A percentile compares a stretch with the other conserved stretches of the same genome.
These are phyloP conservation scores for Channallabes apus DNA, from an alignment of 2,797 vertebrate genomes.

Conservation along the genomic window DNA sequence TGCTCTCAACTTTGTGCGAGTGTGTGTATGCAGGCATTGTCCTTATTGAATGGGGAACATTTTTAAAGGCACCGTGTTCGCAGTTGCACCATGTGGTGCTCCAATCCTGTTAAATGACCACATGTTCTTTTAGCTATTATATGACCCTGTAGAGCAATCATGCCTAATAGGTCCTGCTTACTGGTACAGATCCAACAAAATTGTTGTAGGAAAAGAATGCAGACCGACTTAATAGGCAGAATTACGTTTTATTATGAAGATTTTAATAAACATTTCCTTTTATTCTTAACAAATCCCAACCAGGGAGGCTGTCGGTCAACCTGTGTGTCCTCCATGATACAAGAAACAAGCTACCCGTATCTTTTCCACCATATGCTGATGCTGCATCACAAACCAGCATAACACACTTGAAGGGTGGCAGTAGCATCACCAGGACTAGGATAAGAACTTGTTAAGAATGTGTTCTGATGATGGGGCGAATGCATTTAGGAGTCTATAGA, in stretches of 20 bases:
- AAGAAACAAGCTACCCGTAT: background rate
- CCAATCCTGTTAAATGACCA: conserved; percentile 15
- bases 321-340: background rate
- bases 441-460: too few relatives aligned
- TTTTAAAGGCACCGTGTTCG: background rate
- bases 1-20: background rate
- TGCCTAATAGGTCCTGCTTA: background rate
- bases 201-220: background rate
- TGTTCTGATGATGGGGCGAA: background rate
- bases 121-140: background rate
- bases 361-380: background rate
- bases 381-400: background rate
- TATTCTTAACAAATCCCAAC: background rate
- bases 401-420: background rate
- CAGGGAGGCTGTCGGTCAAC: background rate
- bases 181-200: background rate
- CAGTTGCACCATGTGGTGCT: background rate
- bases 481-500: background rate
- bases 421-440: background rate
- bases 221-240: background rate
- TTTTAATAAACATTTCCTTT: background rate
- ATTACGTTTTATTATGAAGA: background rate
- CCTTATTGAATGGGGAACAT: background rate
- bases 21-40: conserved; percentile 4
- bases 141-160: background rate